A percentile compares a stretch with the other conserved stretches of the same genome.
Conservation (phyloP, 2,797 vertebrate genomes). For the Onychomys leucogaster region DNA sequence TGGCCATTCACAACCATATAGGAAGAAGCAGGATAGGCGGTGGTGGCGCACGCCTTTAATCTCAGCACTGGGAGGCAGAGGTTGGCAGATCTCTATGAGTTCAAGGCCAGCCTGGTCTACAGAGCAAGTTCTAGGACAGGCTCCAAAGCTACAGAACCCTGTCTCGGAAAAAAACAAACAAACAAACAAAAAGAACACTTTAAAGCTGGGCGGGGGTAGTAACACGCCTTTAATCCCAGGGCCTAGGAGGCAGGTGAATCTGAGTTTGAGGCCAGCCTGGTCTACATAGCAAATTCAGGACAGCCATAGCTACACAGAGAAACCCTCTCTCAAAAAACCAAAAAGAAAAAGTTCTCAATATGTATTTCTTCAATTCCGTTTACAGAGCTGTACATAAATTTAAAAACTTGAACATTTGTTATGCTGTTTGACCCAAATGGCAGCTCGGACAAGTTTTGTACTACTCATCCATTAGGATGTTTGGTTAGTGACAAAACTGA, state of each 20-base stretch:
- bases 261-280: background rate
- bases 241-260: background rate
- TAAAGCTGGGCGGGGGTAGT: background rate
- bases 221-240: background rate
- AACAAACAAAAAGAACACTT: background rate
- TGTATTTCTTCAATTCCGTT: conserved; percentile 27
- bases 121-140: background rate
- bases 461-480: background rate
- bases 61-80: background rate
- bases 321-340: background rate
- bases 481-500: conserved; percentile 15
- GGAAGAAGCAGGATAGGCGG: background rate
- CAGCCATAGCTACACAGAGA: background rate
- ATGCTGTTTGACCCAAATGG: background rate
- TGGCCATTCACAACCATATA: background rate
- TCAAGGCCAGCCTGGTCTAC: background rate
- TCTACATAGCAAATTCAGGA: background rate
- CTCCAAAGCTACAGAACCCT: background rate
- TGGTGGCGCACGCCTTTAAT: background rate
- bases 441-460: conserved; percentile 10
- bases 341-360: background rate
- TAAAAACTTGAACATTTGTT: conserved; percentile 22
- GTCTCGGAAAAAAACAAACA: too few relatives aligned
- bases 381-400: conserved; percentile 12
- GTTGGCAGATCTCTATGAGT: background rate